Conservation (phyloP, 2,797 vertebrate species). For the Cossypha heuglini region DNA sequence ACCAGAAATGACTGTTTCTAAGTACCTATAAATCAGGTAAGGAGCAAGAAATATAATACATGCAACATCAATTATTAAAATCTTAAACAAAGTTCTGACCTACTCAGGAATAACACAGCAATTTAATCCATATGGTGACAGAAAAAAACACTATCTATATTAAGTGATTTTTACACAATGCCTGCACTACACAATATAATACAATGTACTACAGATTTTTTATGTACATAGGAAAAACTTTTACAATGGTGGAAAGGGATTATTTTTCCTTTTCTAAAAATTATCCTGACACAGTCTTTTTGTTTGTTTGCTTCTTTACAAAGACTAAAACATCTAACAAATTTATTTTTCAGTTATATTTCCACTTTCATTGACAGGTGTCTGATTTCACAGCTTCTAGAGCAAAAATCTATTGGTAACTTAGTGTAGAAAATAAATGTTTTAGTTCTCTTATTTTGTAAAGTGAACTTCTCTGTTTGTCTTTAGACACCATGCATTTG, state of each 20-base stretch:
- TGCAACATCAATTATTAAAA: neutral
- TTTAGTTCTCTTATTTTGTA: neutral
- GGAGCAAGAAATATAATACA: neutral
- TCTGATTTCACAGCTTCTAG: neutral
- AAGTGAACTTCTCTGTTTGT: neutral
- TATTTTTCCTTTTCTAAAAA: neutral
- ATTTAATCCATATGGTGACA: neutral
- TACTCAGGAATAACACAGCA: neutral
- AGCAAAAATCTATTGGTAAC: neutral
- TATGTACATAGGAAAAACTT: neutral
- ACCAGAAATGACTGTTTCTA: neutral
- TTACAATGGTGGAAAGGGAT: neutral
- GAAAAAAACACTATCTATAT: neutral
- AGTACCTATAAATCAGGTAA: neutral
- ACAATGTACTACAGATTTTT: neutral
- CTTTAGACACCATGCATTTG: neutral
- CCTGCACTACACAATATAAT: neutral
- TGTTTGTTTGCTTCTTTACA: neutral
- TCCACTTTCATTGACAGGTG: neutral
- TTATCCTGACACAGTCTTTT: neutral
- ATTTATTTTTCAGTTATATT: neutral
- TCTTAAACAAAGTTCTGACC: neutral
- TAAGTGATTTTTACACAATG: neutral
- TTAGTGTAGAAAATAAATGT: neutral
- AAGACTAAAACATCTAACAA: neutral